These are phyloP conservation scores for Bucco capensis DNA, from an alignment of 2,113 vertebrate species.

Conservation along the genomic window DNA sequence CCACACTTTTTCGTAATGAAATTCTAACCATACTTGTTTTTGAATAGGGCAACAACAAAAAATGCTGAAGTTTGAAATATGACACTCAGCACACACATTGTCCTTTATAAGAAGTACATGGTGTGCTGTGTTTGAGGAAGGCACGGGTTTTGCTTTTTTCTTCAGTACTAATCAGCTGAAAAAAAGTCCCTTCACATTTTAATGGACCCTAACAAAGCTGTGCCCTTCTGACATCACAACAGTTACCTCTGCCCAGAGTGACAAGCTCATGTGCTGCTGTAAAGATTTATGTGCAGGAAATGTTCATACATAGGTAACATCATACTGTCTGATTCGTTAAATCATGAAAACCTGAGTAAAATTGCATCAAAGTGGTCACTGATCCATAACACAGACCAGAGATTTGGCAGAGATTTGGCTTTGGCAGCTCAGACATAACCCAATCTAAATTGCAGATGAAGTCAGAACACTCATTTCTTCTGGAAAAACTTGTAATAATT, in stretches of 20 bases:
- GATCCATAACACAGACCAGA: background rate
- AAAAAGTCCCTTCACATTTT: background rate
- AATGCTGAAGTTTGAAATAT: conserved; percentile 47
- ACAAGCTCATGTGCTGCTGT: background rate
- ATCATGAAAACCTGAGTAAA: background rate
- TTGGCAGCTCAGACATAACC: background rate
- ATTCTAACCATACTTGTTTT: conserved; percentile 41
- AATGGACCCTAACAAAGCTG: background rate
- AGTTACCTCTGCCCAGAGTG: background rate
- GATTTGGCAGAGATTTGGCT: too few relatives aligned
- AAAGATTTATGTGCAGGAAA: background rate
- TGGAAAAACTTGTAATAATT: background rate
- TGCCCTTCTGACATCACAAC: background rate
- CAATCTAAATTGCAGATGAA: background rate
- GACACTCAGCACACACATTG: conserved; percentile 20
- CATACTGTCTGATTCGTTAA: background rate
- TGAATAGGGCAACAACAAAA: conserved; percentile 38
- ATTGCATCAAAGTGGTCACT: background rate
- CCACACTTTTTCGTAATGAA: conserved; percentile 45
- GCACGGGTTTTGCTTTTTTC: background rate
- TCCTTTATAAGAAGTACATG: conserved; percentile 46
- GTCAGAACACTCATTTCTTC: background rate
- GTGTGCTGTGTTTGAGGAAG: conserved; percentile 1
- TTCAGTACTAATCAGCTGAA: background rate
- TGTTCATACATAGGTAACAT: background rate